Conservation (phyloP, 2,797 vertebrate species). For the Sebastes vulpes region DNA sequence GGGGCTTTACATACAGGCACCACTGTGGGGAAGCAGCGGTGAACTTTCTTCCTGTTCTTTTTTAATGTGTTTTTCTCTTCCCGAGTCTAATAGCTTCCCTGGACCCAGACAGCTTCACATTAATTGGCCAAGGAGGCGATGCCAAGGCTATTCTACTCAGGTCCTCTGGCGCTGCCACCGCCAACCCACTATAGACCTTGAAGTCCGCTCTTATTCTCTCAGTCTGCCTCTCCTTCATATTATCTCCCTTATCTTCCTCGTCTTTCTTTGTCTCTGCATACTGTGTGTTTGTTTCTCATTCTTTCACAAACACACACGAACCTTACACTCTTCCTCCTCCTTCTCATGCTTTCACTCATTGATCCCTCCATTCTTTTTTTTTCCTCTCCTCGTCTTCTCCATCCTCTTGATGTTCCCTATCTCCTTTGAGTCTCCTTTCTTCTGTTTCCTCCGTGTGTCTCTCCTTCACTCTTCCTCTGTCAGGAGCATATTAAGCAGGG, state of each 20-base stretch:
- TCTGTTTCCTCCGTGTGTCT: conserved; percentile 3
- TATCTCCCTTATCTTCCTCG: conserved; percentile 32
- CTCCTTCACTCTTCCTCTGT: conserved; percentile 39
- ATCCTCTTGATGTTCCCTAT: conserved; percentile 42
- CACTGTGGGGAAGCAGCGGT: conserved; percentile 62
- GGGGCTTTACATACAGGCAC: conserved; percentile 78
- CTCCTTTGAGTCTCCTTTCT: conserved; percentile 17
- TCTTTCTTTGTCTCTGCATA: conserved; percentile 43
- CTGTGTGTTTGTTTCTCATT: conserved; percentile 36
- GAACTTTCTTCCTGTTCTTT: conserved; percentile 81
- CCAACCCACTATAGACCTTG: conserved; percentile 78
- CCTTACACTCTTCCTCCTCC: conserved; percentile 3
- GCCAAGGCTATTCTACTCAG: conserved; percentile 78
- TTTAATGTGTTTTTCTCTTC: conserved; percentile 83
- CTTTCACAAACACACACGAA: conserved; percentile 10
- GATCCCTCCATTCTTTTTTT: conserved; percentile 37
- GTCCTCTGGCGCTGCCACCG: conserved; percentile 77
- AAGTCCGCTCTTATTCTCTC: conserved; percentile 65
- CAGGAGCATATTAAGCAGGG: conserved; percentile 66
- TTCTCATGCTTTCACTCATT: conserved; percentile 13
- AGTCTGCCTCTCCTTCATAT: conserved; percentile 40
- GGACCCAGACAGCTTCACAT: conserved; percentile 83
- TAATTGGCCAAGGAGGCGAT: conserved; percentile 83
- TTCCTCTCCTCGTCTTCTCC: conserved; percentile 2
- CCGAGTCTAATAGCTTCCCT: conserved; percentile 83